Conservation (phyloP, 2,113 vertebrate species). For the Tichodroma muraria region DNA sequence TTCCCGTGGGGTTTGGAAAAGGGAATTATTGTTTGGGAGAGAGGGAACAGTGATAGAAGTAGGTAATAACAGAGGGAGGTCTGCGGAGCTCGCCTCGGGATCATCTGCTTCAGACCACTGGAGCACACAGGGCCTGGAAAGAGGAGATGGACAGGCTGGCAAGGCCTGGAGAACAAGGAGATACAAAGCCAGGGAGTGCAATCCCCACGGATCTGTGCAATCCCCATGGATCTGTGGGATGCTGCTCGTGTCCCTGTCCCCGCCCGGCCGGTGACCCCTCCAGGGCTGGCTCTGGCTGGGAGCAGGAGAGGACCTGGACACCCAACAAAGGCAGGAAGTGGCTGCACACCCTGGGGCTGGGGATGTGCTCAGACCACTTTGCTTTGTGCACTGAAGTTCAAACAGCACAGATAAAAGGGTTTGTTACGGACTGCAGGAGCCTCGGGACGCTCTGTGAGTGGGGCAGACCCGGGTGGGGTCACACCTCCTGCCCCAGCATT, state of each 20-base stretch:
- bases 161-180: background rate
- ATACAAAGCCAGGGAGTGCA: background rate
- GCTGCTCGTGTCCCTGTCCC: background rate
- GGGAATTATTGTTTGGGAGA: background rate
- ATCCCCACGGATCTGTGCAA: background rate
- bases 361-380: background rate
- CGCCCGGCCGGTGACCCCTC: background rate
- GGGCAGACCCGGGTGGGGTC: background rate
- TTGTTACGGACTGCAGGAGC: background rate
- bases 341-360: background rate
- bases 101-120: background rate
- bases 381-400: background rate
- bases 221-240: background rate
- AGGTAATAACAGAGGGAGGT: background rate
- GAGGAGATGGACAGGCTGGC: background rate
- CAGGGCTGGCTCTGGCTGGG: background rate
- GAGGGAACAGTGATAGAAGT: background rate
- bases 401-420: background rate
- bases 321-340: background rate
- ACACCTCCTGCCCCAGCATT: background rate
- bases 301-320: background rate
- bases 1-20: background rate
- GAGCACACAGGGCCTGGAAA: background rate
- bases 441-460: accelerated
- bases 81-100: background rate